Base-by-base conservation (phyloP, 2,797 vertebrate genomes). In the Urocyon cinereoargenteus region DNA sequence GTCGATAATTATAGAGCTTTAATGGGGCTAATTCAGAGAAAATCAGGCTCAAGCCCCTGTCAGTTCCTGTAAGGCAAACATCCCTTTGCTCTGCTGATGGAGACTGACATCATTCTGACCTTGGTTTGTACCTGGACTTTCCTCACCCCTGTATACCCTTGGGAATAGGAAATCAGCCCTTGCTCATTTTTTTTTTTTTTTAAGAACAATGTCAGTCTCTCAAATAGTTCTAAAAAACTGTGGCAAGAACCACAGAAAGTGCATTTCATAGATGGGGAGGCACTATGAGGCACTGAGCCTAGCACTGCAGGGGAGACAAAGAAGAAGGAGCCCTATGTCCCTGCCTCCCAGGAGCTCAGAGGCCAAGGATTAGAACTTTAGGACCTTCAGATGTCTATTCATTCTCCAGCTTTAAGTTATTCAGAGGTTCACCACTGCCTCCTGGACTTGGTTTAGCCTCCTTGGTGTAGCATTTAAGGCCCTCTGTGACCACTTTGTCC, bases 11-110 rank as follows among this genome's bases (percentile, higher is more conserved):
- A 97, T 68, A 94, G 97, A 94, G 53, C 95, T 92, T 93, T 97
- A 97, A 96, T 88, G 97, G 96, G 96, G 95, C 97, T 97, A 91
- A 97, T 96, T 97, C 94, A 90, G 81, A 97, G 94, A 79, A 66
- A 94, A 91, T 89, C 84, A 86, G 95, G 89, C 96, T 82, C 73
- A 4, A 77, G 96, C 68, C 90, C 89, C 78, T 31, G 96, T 57
- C 8, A 31, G 73, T n/a, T 91, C 91, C 86, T 95, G 45, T 14
- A 21, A 57, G 68, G 94, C 91, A 36, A 77, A n/a, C 12, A 11
- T 16, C 13, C 34, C 95, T 90, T 83, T 81, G 57, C 51, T 86
- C n/a, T 26, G 72, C 72, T 51, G 51, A 77, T 2, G 36, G 57
- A 89, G 78, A 66, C 73, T 34, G 78, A 61, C 68, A 51, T 61